Evolutionary conservation across 2,113 vertebrate species (phyloP).

Genomic region (Engraulis encrasicolus): DNA sequence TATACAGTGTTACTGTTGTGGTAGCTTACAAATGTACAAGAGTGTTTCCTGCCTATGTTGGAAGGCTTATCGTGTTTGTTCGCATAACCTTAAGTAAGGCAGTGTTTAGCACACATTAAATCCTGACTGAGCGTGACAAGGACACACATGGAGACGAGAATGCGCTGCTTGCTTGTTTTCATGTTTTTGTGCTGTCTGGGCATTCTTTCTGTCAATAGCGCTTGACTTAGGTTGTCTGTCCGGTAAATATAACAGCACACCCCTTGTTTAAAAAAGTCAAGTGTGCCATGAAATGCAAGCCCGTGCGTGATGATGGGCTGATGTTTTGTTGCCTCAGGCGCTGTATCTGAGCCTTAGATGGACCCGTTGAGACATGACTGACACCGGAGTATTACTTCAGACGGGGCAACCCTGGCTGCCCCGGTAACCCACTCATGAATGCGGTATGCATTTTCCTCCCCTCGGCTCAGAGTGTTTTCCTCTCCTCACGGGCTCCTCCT

Average conservation of each 20-base stretch:
- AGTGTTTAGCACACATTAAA: background rate
- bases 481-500: too few species aligned
- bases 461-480: background rate
- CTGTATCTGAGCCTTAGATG: background rate
- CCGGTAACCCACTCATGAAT: background rate
- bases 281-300: background rate
- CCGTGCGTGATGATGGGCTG: background rate
- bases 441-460: background rate
- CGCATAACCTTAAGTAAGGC: background rate
- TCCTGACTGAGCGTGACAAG: background rate
- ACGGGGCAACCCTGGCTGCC: background rate
- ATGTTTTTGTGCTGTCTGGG: background rate
- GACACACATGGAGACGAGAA: background rate
- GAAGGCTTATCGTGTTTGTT: background rate
- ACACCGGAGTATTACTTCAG: background rate
- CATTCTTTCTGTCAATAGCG: background rate
- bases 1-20: background rate
- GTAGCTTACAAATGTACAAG: background rate
- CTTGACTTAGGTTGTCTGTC: slow-evolving; percentile 7
- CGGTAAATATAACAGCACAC: background rate
- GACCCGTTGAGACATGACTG: slow-evolving; percentile 13
- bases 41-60: background rate
- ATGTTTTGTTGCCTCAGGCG: background rate
- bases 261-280: background rate
- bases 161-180: background rate